Evolutionary conservation across 2,888 invertebrate species (phyloP).

Genomic region (Gortyna flavago): DNA sequence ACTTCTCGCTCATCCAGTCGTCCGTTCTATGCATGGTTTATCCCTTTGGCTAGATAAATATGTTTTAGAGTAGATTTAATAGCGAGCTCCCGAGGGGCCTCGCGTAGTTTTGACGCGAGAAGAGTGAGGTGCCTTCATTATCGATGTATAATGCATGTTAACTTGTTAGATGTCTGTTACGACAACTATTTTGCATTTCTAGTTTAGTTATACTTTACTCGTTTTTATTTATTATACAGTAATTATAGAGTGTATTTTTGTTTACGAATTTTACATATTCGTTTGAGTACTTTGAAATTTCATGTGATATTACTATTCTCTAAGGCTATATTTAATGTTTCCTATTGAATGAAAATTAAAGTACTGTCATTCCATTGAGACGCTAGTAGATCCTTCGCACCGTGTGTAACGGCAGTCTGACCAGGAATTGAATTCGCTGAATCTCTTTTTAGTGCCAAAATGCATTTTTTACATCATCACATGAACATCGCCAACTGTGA

Average conservation of each 20-base stretch:
- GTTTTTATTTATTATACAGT: slow-evolving; percentile 88
- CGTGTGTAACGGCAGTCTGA: slow-evolving; percentile 47
- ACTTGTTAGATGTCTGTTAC: slow-evolving; percentile 82
- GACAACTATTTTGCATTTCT: slow-evolving; percentile 88
- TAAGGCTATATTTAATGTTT: slow-evolving; percentile 83
- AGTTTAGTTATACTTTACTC: slow-evolving; percentile 87
- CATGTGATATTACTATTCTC: slow-evolving; percentile 88
- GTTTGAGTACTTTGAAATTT: slow-evolving; percentile 87
- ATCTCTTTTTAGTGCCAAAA: slow-evolving; percentile 88
- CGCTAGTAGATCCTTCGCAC: slow-evolving; percentile 61
- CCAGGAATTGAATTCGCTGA: slow-evolving; percentile 72
- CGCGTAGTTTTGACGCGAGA: slow-evolving; percentile 68
- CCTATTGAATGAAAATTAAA: slow-evolving; percentile 75
- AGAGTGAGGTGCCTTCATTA: slow-evolving; percentile 83
- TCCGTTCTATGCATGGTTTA: slow-evolving; percentile 86
- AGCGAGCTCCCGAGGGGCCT: slow-evolving; percentile 42
- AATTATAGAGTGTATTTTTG: slow-evolving; percentile 86
- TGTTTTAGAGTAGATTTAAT: slow-evolving; percentile 79
- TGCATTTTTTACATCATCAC: slow-evolving; percentile 79
- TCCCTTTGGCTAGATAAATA: slow-evolving; percentile 84
- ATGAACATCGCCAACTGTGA: slow-evolving; percentile 82
- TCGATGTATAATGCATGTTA: slow-evolving; percentile 84
- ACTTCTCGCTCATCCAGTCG: slow-evolving; percentile 71
- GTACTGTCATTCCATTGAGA: slow-evolving; percentile 81
- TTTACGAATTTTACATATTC: slow-evolving; percentile 85